Evolutionary conservation across 2,797 vertebrate species (phyloP).

Genomic region (Aeoliscus strigatus): DNA sequence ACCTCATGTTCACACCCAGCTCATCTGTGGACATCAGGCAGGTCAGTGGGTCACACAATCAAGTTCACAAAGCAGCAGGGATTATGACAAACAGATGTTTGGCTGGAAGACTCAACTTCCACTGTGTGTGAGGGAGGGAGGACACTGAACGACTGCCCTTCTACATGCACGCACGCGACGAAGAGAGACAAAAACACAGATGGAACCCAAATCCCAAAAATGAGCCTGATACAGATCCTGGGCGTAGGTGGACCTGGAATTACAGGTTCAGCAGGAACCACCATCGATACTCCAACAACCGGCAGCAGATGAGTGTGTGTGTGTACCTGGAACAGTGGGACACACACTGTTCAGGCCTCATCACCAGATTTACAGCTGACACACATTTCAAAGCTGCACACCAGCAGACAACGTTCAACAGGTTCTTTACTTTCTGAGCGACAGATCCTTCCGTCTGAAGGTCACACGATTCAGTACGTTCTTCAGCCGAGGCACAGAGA

Average conservation of each 20-base stretch:
- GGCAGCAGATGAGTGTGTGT: slow-evolving; percentile 30
- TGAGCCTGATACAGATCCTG: slow-evolving; percentile 6
- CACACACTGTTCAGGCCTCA: too few species aligned
- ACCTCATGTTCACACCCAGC: slow-evolving; percentile 41
- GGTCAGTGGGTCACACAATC: slow-evolving; percentile 71
- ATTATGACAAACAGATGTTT: slow-evolving; percentile 74
- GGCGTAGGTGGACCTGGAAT: slow-evolving; percentile 26
- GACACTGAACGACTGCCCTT: not conserved
- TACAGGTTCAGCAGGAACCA: slow-evolving; percentile 42
- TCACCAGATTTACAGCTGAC: slow-evolving; percentile 19
- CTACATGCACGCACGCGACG: slow-evolving; percentile 4
- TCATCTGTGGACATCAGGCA: slow-evolving; percentile 30
- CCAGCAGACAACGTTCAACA: slow-evolving; percentile 14
- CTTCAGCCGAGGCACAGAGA: too few species aligned
- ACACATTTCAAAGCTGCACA: slow-evolving; percentile 31
- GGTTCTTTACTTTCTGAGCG: slow-evolving; percentile 6
- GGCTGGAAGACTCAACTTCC: slow-evolving; percentile 38
- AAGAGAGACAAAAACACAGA: slow-evolving; percentile 10
- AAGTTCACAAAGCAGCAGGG: slow-evolving; percentile 47
- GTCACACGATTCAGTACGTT: too few species aligned
- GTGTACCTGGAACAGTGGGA: slow-evolving; percentile 48
- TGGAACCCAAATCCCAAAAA: slow-evolving; percentile 17
- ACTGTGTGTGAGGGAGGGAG: slow-evolving; percentile 5
- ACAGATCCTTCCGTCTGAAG: too few species aligned
- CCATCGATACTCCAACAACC: slow-evolving; percentile 13